Percentiles rank a stretch among this genome's conserved stretches.
These are phyloP conservation scores for Prosapia bicincta DNA, from an alignment of 2,888 invertebrate genomes.

Conservation along the genomic window DNA sequence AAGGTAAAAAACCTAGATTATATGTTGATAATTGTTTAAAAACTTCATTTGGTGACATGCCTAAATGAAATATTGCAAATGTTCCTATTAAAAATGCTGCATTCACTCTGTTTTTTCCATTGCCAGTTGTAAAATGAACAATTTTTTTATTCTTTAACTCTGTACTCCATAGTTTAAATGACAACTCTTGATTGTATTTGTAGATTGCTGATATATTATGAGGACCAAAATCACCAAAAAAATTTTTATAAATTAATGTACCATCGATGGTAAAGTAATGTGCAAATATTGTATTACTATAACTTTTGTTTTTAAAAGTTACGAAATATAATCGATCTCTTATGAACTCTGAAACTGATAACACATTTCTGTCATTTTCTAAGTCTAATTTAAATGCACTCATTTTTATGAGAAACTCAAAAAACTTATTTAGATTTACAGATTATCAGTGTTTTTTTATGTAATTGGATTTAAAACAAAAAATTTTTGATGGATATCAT, in stretches of 20 bases:
- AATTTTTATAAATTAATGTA: constrained; percentile 87
- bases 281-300: constrained; percentile 70
- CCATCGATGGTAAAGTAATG: constrained; percentile 89
- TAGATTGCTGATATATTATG: constrained; percentile 92
- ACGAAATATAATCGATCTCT: constrained; percentile 90
- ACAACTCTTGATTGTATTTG: constrained; percentile 56
- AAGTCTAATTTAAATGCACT: not conserved
- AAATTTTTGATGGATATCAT: not conserved
- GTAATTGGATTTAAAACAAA: not conserved
- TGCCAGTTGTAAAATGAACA: constrained; percentile 84
- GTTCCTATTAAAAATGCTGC: constrained; percentile 92
- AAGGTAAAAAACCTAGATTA: not conserved
- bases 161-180: not conserved
- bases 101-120: constrained; percentile 83
- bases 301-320: constrained; percentile 69
- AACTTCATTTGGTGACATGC: constrained; percentile 77
- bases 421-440: not conserved
- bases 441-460: not conserved
- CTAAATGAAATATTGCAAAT: constrained; percentile 69
- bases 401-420: not conserved
- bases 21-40: constrained; percentile 62
- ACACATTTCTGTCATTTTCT: constrained; percentile 22
- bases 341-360: constrained; percentile 48
- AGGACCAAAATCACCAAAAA: constrained; percentile 97
- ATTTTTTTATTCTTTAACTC: constrained; percentile 48